Percentiles rank a stretch among this genome's conserved stretches.
phyloP scores from a whole-genome alignment of 1,140 invertebrate species.

The Macrotrachela quadricornifera region DNA sequence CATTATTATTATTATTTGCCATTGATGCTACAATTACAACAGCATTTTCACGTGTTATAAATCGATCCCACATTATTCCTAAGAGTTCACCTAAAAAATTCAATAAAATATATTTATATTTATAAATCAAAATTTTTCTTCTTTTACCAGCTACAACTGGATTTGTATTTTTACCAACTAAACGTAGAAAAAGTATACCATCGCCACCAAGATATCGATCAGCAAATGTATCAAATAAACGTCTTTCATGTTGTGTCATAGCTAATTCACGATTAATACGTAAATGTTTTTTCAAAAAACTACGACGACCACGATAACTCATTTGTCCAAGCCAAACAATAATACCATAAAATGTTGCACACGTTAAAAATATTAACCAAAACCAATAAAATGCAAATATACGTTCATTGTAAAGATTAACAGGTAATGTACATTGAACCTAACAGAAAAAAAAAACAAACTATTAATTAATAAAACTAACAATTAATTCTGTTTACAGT shows the following conservation, averaged over 20 bases:
- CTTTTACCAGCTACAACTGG: neutral
- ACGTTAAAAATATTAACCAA: conserved; percentile 34
- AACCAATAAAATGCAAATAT: conserved; percentile 37
- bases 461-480: too few relatives aligned
- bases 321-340: conserved; percentile 18
- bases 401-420: conserved; percentile 37
- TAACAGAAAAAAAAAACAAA: conserved; percentile 23
- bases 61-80: too few relatives aligned
- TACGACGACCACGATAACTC: neutral
- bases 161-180: conserved; percentile 25
- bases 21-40: too few relatives aligned
- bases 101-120: too few relatives aligned
- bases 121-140: too few relatives aligned
- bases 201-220: conserved; percentile 27
- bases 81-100: too few relatives aligned
- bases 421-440: conserved; percentile 35
- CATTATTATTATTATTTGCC: too few relatives aligned
- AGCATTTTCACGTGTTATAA: too few relatives aligned
- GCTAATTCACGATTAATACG: neutral
- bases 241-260: neutral
- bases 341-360: conserved; percentile 27
- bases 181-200: conserved; percentile 25
- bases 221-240: conserved; percentile 7
- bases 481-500: neutral
- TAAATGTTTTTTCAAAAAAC: neutral